A percentile compares a stretch with the other conserved stretches of the same genome.
Evolutionary conservation across 2,113 vertebrate genomes (phyloP).

Genomic region (Hippopotamus amphibius): DNA sequence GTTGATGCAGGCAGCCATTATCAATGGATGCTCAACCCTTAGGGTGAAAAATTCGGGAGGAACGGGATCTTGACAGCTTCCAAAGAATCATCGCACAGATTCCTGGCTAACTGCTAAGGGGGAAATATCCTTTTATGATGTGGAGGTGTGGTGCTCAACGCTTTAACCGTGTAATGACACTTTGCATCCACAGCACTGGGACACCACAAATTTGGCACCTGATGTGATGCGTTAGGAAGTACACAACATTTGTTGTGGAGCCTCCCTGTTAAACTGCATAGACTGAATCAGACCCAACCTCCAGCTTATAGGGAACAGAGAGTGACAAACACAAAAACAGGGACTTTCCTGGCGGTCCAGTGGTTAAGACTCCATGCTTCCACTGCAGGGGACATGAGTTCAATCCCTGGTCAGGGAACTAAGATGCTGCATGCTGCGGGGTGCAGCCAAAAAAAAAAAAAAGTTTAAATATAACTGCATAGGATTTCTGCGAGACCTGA

Average conservation of each 20-base stretch:
- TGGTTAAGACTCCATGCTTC: too few species aligned
- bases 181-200: neutral
- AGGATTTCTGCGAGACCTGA: too few species aligned
- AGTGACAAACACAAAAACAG: neutral
- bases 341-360: too few species aligned
- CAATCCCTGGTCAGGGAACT: too few species aligned
- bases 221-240: neutral
- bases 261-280: neutral
- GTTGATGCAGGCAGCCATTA: neutral
- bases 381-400: too few species aligned
- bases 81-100: neutral
- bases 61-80: neutral
- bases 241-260: neutral
- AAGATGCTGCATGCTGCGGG: too few species aligned
- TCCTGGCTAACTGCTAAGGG: neutral
- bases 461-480: too few species aligned
- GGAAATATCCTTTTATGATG: neutral
- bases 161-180: neutral
- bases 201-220: neutral
- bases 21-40: neutral
- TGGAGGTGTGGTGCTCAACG: neutral
- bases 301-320: neutral
- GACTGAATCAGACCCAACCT: neutral
- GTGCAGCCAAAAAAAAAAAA: too few species aligned
- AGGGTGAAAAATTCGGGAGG: neutral